Evolutionary conservation across 2,888 invertebrate species (phyloP).

Genomic region (Mythimna impura): DNA sequence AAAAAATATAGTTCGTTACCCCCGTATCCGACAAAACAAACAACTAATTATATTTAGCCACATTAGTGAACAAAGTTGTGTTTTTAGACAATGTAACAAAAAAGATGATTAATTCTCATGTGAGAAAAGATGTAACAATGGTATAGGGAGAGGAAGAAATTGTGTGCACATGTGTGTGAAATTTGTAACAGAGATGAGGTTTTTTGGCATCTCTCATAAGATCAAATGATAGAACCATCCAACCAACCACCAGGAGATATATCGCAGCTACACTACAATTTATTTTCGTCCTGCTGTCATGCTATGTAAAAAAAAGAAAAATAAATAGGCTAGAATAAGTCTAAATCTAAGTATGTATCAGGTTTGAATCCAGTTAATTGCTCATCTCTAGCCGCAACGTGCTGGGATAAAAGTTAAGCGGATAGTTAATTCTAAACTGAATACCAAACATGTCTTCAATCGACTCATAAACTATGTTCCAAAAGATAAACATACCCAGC

Average conservation of each 20-base stretch:
- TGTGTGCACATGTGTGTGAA: neutral
- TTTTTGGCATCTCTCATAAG: neutral
- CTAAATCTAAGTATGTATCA: neutral
- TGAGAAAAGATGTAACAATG: constrained; percentile 41
- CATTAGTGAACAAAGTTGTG: constrained; percentile 22
- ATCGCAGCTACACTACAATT: no score
- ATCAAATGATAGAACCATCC: neutral
- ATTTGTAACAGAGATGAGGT: neutral
- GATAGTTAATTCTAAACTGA: neutral
- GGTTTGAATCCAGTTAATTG: neutral
- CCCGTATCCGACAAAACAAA: constrained; percentile 42
- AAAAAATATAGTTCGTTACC: constrained; percentile 50
- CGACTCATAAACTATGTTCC: neutral
- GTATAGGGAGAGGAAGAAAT: constrained; percentile 1
- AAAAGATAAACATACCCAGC: constrained; percentile 15
- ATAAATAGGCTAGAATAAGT: neutral
- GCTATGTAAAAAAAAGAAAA: no score
- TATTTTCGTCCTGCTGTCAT: no score
- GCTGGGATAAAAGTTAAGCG: neutral
- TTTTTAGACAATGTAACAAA: constrained; percentile 27
- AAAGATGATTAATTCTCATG: constrained; percentile 29
- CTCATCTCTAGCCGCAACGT: neutral
- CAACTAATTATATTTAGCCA: constrained; percentile 43
- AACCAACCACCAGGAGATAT: neutral
- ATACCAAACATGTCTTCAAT: neutral